Evolutionary conservation across 2,888 invertebrate species (phyloP).

Genomic region (Amiota mariae): DNA sequence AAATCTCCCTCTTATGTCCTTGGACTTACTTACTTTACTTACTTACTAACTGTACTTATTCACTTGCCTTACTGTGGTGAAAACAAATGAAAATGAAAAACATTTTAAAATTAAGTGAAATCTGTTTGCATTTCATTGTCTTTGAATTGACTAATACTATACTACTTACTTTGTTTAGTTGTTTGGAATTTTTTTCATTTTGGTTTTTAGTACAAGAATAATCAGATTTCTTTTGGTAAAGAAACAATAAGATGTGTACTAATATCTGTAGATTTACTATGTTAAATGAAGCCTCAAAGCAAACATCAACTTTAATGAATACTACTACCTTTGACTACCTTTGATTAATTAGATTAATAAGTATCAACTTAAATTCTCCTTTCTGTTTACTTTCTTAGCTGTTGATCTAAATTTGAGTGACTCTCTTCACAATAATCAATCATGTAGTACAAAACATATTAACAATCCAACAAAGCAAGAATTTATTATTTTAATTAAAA

Average conservation of each 20-base stretch:
- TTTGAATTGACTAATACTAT: neutral
- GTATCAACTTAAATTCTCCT: too few relatives aligned
- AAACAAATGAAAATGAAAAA: constrained; percentile 28
- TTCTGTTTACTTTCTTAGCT: too few relatives aligned
- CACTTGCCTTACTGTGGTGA: neutral
- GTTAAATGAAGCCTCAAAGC: neutral
- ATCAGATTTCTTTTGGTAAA: too few relatives aligned
- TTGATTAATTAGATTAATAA: neutral
- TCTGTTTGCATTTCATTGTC: constrained; percentile 19
- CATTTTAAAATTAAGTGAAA: constrained; percentile 44
- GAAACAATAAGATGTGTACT: too few relatives aligned
- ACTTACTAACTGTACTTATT: neutral
- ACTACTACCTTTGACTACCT: neutral
- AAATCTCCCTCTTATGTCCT: constrained; percentile 54
- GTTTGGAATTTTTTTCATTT: neutral
- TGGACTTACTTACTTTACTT: constrained; percentile 33
- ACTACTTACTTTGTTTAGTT: neutral
- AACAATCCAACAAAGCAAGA: too few relatives aligned
- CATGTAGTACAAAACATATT: too few relatives aligned
- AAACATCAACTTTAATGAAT: neutral
- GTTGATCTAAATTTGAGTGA: too few relatives aligned
- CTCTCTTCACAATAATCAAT: too few relatives aligned
- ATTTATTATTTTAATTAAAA: neutral
- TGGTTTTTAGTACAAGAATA: neutral
- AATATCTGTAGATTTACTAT: too few relatives aligned